Conservation (phyloP, 2,888 invertebrate species). For the Criorhina ranunculi region DNA sequence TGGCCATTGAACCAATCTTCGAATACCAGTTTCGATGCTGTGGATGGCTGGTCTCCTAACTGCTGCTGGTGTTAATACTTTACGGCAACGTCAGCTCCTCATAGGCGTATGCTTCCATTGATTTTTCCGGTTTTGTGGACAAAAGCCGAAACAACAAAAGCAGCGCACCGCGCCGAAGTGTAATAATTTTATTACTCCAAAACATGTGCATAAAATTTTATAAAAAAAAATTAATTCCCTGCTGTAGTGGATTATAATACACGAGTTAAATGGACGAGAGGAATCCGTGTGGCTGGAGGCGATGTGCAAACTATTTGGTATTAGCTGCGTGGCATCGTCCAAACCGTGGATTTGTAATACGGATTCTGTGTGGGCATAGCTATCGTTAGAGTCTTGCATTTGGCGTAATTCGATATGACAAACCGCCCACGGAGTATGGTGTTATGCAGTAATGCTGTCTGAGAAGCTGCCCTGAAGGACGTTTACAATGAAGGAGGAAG, state of each 20-base stretch:
- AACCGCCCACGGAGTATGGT: conserved; percentile 6
- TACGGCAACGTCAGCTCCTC: background rate
- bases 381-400: conserved; percentile 20
- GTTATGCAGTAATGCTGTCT: conserved; percentile 20
- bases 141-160: conserved; percentile 11
- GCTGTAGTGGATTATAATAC: background rate
- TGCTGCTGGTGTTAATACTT: conserved; percentile 34
- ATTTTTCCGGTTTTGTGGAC: conserved; percentile 64
- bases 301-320: conserved; percentile 21
- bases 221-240: conserved; percentile 24
- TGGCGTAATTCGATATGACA: conserved; percentile 36
- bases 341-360: conserved; percentile 1
- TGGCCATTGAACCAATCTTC: conserved; percentile 69
- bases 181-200: conserved; percentile 62
- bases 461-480: conserved; percentile 43
- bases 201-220: conserved; percentile 30
- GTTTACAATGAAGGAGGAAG: conserved; percentile 35
- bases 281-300: conserved; percentile 42
- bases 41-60: conserved; percentile 12
- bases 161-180: conserved; percentile 28
- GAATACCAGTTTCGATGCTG: conserved; percentile 59
- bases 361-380: background rate
- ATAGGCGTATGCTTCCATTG: conserved; percentile 45
- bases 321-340: conserved; percentile 41
- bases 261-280: conserved; percentile 17